Base-by-base conservation (phyloP, 1,140 invertebrate species). In the Geopemphigus sp. region DNA sequence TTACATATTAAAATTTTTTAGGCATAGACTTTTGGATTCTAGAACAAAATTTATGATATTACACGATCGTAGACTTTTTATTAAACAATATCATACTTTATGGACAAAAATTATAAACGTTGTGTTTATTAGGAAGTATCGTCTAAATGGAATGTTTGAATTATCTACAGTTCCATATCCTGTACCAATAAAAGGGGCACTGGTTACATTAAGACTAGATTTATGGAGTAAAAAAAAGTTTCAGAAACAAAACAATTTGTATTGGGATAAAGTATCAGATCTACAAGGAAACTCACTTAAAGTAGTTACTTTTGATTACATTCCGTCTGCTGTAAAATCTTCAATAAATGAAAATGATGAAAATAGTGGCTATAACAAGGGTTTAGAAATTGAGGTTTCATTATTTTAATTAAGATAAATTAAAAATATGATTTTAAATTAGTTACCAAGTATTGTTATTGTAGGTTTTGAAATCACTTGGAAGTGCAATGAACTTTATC, bases 71-170 rank as follows among this genome's bases (percentile, higher is more conserved):
- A 86, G 90, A 50, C 84, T 94, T 0, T 90, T 93, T 80, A 84
- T 86, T 24, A 85, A 87, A 68, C 87, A 90, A n/a, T 85, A 91
- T 81, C 87, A 90, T 82, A 92, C 92, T 82, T 82, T 94, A 12
- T 94, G 93, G 93, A 93, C 91, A 59, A 88, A 90, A 82, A 90
- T 93, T 29, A 87, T 93, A 3, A 92, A 92, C 82, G 89, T 92
- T 0, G 84, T 94, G n/a, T 94, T 94, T 80, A 86, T 94, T 24
- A 87, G 87, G 66, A 86, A 88, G 82, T 89, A 90, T 82, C 84
- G 81, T 15, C 82, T 83, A 8, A 66, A 85, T 26, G 86, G 88
- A 15, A 90, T 89, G 88, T 91, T 89, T 82, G 90, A 92, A 84
- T 83, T 94, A 0, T 88, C 88, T 8, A 92, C 91, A 0, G 89